Evolutionary conservation across 2,888 invertebrate genomes (phyloP).

Genomic region (Acronicta alni): DNA sequence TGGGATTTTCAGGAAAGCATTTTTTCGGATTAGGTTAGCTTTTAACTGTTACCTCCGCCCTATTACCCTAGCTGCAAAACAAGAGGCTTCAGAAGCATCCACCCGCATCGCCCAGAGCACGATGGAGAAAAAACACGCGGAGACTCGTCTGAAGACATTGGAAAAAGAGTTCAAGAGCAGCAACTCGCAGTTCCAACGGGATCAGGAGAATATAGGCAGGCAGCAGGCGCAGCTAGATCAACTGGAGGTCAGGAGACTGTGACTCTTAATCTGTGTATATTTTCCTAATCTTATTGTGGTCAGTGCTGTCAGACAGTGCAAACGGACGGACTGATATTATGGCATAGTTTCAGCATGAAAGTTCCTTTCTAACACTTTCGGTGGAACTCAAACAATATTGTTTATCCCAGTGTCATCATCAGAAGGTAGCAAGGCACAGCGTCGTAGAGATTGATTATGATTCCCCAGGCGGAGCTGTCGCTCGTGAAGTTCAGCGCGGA

Average conservation of each 20-base stretch:
- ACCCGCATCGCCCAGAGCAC: constrained; percentile 94
- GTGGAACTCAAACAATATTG: too few species aligned
- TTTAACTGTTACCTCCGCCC: background rate
- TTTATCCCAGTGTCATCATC: too few species aligned
- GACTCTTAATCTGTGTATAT: too few species aligned
- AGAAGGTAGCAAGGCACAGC: too few species aligned
- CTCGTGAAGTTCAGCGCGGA: constrained; percentile 90
- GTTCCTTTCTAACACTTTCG: too few species aligned
- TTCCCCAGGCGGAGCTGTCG: constrained; percentile 83
- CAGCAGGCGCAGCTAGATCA: constrained; percentile 72
- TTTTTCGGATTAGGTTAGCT: too few species aligned
- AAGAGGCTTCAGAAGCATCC: constrained; percentile 92
- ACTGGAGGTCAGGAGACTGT: constrained; percentile 76
- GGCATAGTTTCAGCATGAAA: too few species aligned
- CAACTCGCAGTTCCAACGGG: constrained; percentile 91
- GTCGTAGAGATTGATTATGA: too few species aligned
- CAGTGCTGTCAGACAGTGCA: too few species aligned
- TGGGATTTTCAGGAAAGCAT: too few species aligned
- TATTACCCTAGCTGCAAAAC: constrained; percentile 91
- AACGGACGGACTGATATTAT: too few species aligned
- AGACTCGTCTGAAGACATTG: constrained; percentile 90
- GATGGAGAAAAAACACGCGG: constrained; percentile 92
- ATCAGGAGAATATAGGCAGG: constrained; percentile 88
- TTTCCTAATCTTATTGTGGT: too few species aligned
- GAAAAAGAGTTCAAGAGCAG: constrained; percentile 91